These are phyloP conservation scores for Watsonalla cultraria DNA, from an alignment of 2,888 invertebrate species.

Conservation along the genomic window DNA sequence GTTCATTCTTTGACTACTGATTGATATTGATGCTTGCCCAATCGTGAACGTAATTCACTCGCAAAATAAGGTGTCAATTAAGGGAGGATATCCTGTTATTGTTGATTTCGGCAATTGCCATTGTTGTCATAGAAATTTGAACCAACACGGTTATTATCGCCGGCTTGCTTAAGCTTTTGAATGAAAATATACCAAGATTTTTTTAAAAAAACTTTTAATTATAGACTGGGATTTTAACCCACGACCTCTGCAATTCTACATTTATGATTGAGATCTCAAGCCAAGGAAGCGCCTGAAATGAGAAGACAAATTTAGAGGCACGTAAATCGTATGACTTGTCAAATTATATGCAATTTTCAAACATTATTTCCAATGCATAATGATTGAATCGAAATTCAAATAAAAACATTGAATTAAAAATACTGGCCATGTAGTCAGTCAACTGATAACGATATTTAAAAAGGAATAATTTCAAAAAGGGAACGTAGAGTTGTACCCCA, in stretches of 20 bases:
- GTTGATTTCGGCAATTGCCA: background rate
- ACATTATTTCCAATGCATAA: too few species aligned
- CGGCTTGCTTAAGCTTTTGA: background rate
- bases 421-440: conserved; percentile 7
- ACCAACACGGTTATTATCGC: background rate
- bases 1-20: conserved; percentile 36
- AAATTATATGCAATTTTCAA: too few species aligned
- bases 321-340: too few species aligned
- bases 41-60: conserved; percentile 15
- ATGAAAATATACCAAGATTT: too few species aligned
- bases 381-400: background rate
- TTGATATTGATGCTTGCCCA: conserved; percentile 39
- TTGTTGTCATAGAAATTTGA: background rate
- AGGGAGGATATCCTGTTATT: background rate
- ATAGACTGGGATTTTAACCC: too few species aligned
- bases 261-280: too few species aligned
- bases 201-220: too few species aligned
- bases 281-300: too few species aligned
- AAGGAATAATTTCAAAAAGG: conserved; percentile 58
- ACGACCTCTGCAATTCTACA: too few species aligned
- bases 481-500: conserved; percentile 28
- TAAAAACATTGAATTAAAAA: conserved; percentile 5
- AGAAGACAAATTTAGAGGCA: too few species aligned
- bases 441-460: conserved; percentile 53
- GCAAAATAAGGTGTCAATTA: background rate